Evolutionary conservation across 1,140 invertebrate species (phyloP).

Genomic region (Metopolophium dirhodum): DNA sequence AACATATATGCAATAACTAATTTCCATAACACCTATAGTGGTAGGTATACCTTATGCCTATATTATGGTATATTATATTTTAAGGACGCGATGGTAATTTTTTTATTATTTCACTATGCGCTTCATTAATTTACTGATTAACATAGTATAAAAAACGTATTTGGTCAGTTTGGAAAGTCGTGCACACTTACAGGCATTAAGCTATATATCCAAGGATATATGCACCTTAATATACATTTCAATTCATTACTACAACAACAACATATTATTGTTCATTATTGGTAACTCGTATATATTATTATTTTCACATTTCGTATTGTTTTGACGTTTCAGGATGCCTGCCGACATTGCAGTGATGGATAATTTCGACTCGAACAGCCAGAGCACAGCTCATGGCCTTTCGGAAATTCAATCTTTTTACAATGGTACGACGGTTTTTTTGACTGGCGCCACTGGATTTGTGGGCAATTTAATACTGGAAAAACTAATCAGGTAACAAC

Average conservation of each 20-base stretch:
- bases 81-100: not conserved
- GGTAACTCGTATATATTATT: not conserved
- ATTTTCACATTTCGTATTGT: not conserved
- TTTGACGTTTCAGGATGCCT: not conserved
- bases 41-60: not conserved
- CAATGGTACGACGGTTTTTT: conserved; percentile 69
- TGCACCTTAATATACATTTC: not conserved
- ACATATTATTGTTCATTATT: not conserved
- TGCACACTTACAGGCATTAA: not conserved
- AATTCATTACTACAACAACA: not conserved
- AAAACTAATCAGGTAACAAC: conserved; percentile 60
- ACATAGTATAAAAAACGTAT: not conserved
- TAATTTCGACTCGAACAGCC: not conserved
- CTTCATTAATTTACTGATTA: not conserved
- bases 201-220: not conserved
- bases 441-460: conserved; percentile 78
- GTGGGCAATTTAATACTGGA: conserved; percentile 71
- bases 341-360: not conserved
- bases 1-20: not conserved
- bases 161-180: not conserved
- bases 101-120: too few relatives aligned
- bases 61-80: not conserved
- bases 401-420: conserved; percentile 58
- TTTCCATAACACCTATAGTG: not conserved
- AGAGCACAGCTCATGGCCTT: not conserved